These are phyloP conservation scores for Leptinotarsa tumamoca DNA, from an alignment of 2,888 invertebrate genomes.

Conservation along the genomic window DNA sequence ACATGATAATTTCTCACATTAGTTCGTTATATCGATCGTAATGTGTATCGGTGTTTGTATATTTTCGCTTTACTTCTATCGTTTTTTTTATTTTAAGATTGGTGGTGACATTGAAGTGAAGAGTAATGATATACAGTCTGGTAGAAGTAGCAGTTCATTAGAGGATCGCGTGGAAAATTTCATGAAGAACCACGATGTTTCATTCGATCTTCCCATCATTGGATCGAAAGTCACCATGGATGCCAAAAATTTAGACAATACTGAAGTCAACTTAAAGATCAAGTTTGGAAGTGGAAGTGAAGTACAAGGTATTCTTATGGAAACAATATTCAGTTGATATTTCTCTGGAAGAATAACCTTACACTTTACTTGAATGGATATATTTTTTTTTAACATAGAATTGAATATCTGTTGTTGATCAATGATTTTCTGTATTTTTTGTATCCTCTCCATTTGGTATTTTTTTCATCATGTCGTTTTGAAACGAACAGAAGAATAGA, in stretches of 20 bases:
- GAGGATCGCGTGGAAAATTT: conserved; percentile 71
- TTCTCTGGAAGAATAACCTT: not conserved
- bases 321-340: not conserved
- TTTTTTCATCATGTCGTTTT: too few relatives aligned
- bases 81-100: conserved; percentile 38
- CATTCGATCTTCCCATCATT: conserved; percentile 78
- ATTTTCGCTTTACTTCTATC: not conserved
- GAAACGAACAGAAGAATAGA: not conserved
- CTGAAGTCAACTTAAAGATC: conserved; percentile 79
- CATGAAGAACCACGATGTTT: conserved; percentile 80
- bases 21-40: too few relatives aligned
- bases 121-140: conserved; percentile 34
- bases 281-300: conserved; percentile 68
- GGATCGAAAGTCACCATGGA: conserved; percentile 77
- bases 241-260: conserved; percentile 80
- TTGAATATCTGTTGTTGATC: too few relatives aligned
- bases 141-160: conserved; percentile 39
- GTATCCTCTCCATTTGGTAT: too few relatives aligned
- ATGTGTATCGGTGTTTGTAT: not conserved
- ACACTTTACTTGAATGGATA: too few relatives aligned
- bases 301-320: conserved; percentile 55
- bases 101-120: conserved; percentile 47
- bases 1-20: too few relatives aligned
- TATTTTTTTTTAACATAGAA: too few relatives aligned
- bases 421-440: too few relatives aligned